Evolutionary conservation across 1,140 invertebrate species (phyloP).

Genomic region (Tyrophagus putrescentiae): DNA sequence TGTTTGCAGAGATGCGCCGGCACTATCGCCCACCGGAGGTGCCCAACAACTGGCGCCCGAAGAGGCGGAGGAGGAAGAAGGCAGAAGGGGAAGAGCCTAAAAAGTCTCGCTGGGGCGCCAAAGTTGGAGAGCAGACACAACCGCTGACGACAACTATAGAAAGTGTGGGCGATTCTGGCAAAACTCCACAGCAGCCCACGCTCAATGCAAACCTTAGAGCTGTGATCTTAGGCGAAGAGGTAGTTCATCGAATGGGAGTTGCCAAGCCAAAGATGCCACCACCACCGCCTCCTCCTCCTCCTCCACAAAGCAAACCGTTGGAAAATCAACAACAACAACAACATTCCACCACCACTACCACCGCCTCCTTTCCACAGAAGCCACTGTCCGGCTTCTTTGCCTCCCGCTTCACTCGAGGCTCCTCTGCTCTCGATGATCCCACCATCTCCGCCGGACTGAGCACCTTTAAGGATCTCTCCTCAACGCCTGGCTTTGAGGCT

Average conservation of each 20-base stretch:
- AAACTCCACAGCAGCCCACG: neutral
- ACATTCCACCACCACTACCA: no score
- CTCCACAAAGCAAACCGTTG: slow-evolving; percentile 18
- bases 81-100: neutral
- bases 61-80: neutral
- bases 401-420: slow-evolving; percentile 18
- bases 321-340: slow-evolving; percentile 17
- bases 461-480: neutral
- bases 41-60: slow-evolving; percentile 19
- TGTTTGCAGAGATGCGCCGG: neutral
- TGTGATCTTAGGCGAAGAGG: slow-evolving; percentile 19
- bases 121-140: neutral
- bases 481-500: neutral
- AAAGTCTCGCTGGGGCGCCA: slow-evolving; percentile 19
- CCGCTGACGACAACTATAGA: neutral
- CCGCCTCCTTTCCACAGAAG: no score
- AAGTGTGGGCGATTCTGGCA: neutral
- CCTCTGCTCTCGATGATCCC: neutral
- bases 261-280: neutral
- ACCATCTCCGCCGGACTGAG: slow-evolving; percentile 12
- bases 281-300: neutral
- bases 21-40: slow-evolving; percentile 17
- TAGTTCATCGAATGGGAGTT: neutral
- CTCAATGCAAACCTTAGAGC: slow-evolving; percentile 23
- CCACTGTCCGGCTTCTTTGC: slow-evolving; percentile 23